phyloP scores from a whole-genome alignment of 2,888 invertebrate genomes.

The Zele albiditarsus region DNA sequence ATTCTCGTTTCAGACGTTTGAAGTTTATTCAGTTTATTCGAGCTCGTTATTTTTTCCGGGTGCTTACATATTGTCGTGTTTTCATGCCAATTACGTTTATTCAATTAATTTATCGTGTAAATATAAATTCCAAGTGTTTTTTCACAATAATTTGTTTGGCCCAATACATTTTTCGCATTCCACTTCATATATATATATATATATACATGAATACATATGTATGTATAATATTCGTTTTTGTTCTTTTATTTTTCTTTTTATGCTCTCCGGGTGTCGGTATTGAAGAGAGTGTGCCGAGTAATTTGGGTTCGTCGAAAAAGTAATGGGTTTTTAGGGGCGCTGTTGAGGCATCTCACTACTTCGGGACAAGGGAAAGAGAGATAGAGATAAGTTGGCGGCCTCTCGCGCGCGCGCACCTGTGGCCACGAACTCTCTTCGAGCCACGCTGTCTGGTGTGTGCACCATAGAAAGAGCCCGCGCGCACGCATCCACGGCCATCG shows the following conservation, averaged over 20 bases:
- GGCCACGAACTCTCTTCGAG: constrained; percentile 52
- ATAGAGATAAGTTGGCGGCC: constrained; percentile 42
- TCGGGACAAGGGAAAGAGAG: constrained; percentile 44
- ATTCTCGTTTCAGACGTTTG: no score
- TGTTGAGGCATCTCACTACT: constrained; percentile 47
- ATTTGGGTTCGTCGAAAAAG: constrained; percentile 51
- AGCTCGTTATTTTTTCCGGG: no score
- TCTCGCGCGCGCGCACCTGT: constrained; percentile 50
- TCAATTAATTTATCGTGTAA: not conserved
- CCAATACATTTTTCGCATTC: not conserved
- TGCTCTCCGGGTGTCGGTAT: constrained; percentile 30
- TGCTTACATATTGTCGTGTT: not conserved
- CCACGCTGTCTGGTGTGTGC: constrained; percentile 55
- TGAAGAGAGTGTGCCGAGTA: constrained; percentile 50
- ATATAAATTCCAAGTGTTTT: not conserved
- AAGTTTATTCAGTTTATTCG: no score
- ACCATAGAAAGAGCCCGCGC: constrained; percentile 43
- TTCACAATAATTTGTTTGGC: not conserved
- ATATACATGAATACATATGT: not conserved
- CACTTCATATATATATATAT: not conserved
- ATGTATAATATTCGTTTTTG: constrained; percentile 19
- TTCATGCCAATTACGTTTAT: not conserved
- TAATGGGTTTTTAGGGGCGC: constrained; percentile 60
- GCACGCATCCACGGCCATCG: constrained; percentile 32
- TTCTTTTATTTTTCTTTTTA: constrained; percentile 6